Conservation (phyloP, 2,113 vertebrate species). For the Megalops atlanticus region DNA sequence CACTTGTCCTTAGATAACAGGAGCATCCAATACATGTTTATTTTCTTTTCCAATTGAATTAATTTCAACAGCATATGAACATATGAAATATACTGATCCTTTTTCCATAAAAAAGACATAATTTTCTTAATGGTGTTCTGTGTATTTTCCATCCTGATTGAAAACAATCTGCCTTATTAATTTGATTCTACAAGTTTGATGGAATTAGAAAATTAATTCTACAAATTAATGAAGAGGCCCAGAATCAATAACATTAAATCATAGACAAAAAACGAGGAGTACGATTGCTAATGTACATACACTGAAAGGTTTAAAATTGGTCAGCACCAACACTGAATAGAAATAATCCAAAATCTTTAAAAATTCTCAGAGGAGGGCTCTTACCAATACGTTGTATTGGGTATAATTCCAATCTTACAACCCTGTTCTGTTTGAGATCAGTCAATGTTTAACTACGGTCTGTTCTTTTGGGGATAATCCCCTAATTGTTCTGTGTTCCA, state of each 20-base stretch:
- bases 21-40: background rate
- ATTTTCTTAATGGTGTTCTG: background rate
- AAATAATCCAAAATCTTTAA: background rate
- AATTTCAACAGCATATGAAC: constrained; percentile 19
- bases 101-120: background rate
- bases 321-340: background rate
- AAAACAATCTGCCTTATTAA: background rate
- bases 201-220: background rate
- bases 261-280: background rate
- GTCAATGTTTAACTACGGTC: background rate
- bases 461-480: background rate
- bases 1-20: background rate
- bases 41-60: constrained; percentile 23
- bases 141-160: background rate
- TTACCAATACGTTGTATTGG: background rate
- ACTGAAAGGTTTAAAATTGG: background rate
- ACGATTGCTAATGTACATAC: background rate
- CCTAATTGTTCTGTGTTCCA: background rate
- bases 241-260: background rate
- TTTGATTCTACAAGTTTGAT: no score
- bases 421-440: background rate
- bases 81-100: background rate
- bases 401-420: background rate
- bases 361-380: background rate
- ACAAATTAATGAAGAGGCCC: background rate